These are phyloP conservation scores for Diabrotica virgifera DNA, from an alignment of 1,140 invertebrate species.

Conservation along the genomic window DNA sequence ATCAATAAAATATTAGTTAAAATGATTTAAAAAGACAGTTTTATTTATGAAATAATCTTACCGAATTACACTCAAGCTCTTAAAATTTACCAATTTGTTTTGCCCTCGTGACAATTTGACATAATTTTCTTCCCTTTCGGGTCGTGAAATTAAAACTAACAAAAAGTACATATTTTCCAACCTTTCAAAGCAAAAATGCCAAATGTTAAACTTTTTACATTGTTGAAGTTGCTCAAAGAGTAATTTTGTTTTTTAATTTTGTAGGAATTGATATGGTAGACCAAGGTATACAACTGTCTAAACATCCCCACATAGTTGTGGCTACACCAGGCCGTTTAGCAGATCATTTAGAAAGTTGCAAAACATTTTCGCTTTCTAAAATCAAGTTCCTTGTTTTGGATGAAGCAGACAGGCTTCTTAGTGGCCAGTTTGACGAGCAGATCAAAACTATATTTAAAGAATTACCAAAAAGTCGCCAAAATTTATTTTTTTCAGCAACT, in stretches of 20 bases:
- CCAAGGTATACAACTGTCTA: conserved; percentile 83
- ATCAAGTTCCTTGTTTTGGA: conserved; percentile 87
- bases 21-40: too few species aligned
- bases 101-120: too few species aligned
- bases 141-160: too few species aligned
- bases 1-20: too few species aligned
- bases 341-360: conserved; percentile 82
- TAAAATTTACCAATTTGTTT: too few species aligned
- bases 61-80: too few species aligned
- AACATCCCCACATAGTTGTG: conserved; percentile 89
- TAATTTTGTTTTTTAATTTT: not conserved
- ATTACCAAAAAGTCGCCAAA: conserved; percentile 79
- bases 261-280: conserved; percentile 81
- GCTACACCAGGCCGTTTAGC: conserved; percentile 88
- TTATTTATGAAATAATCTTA: too few species aligned
- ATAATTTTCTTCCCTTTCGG: too few species aligned
- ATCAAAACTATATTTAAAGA: conserved; percentile 78
- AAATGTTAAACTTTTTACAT: too few species aligned
- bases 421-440: conserved; percentile 75
- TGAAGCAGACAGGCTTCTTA: conserved; percentile 77
- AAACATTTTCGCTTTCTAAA: conserved; percentile 77
- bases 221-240: too few species aligned
- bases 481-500: conserved; percentile 93
- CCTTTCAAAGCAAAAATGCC: too few species aligned
- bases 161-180: too few species aligned